Evolutionary conservation across 2,888 invertebrate species (phyloP).

Genomic region (Callyntrura sp.): DNA sequence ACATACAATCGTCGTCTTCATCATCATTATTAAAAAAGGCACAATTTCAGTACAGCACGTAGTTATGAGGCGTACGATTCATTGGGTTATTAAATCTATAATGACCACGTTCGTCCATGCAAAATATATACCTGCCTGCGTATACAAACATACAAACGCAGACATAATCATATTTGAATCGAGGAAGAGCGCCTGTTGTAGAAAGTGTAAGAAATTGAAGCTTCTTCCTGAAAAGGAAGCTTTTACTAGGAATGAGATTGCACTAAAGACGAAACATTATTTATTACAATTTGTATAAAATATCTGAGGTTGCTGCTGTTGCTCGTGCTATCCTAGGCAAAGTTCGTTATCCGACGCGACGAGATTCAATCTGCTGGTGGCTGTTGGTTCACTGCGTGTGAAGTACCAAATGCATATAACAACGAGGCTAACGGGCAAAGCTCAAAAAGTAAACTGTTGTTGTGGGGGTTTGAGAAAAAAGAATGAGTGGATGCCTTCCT

Average conservation of each 20-base stretch:
- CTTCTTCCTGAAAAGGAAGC: neutral
- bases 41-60: neutral
- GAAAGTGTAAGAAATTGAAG: neutral
- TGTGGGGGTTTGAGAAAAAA: neutral
- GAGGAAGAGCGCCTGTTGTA: neutral
- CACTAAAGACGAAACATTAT: slow-evolving; percentile 10
- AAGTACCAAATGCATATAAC: neutral
- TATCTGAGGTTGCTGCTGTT: neutral
- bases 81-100: neutral
- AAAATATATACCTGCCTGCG: neutral
- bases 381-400: neutral
- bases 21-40: neutral
- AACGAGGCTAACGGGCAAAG: slow-evolving; percentile 11
- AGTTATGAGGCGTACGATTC: neutral
- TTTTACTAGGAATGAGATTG: neutral
- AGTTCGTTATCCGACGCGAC: neutral
- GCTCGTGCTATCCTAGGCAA: neutral
- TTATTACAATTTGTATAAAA: slow-evolving; percentile 55
- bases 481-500: neutral
- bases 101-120: neutral
- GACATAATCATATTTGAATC: no score
- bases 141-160: no score
- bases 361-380: no score
- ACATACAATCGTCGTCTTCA: neutral
- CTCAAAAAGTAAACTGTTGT: neutral